Conservation (phyloP, 2,797 vertebrate genomes). For the Protosalanx chinensis region DNA sequence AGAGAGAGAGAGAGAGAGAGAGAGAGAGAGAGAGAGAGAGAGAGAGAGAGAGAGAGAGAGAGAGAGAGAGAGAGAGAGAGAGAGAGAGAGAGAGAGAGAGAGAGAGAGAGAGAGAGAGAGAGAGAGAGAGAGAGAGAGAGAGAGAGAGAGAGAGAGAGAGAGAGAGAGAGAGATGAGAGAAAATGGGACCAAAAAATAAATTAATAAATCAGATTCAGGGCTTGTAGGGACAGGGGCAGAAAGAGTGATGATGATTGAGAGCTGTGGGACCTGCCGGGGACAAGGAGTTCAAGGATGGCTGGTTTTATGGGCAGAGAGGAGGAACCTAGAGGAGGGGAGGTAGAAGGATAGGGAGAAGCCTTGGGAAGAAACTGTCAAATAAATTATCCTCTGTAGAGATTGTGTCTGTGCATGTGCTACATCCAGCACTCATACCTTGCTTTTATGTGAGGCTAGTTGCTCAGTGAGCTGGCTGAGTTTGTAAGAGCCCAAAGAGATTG, state of each 20-base stretch:
- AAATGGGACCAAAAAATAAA: background rate
- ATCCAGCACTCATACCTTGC: constrained; percentile 56
- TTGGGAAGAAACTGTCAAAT: background rate
- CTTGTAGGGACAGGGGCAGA: background rate
- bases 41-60: no score
- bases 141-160: background rate
- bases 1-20: no score
- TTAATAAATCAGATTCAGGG: background rate
- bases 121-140: background rate
- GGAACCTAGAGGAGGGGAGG: background rate
- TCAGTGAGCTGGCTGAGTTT: constrained; percentile 74
- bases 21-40: no score
- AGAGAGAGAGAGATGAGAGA: background rate
- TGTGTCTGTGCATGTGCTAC: background rate
- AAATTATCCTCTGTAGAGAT: background rate
- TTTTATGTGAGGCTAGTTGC: constrained; percentile 76
- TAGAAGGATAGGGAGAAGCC: background rate
- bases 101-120: background rate
- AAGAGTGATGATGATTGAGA: background rate
- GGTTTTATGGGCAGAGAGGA: background rate
- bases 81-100: background rate
- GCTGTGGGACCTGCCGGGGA: background rate
- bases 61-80: background rate
- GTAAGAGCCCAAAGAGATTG: constrained; percentile 79
- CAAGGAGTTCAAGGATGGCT: background rate